phyloP scores from a whole-genome alignment of 2,797 vertebrate species.

The Acanthopagrus latus region DNA sequence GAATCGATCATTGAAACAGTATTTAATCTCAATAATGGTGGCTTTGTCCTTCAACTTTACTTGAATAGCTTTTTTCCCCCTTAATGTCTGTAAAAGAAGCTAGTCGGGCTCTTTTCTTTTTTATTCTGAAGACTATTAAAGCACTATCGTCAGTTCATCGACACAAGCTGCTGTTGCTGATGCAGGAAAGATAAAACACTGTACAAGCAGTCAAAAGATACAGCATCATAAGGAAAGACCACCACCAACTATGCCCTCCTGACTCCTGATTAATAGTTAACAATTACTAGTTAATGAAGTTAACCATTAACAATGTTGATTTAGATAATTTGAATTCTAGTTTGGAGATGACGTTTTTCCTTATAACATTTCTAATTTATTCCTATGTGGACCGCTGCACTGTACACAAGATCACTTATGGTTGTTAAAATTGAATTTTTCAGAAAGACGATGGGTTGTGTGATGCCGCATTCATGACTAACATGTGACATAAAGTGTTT shows the following conservation, averaged over 20 bases:
- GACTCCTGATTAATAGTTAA: background rate
- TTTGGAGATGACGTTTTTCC: background rate
- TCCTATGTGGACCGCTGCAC: background rate
- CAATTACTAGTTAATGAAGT: background rate
- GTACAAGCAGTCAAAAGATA: background rate
- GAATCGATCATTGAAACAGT: background rate
- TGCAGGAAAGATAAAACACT: constrained; percentile 12
- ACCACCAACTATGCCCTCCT: background rate
- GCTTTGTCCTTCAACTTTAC: background rate
- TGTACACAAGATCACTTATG: background rate
- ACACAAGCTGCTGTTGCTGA: background rate
- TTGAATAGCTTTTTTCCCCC: background rate
- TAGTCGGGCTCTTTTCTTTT: background rate
- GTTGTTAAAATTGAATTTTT: background rate
- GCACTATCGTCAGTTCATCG: background rate
- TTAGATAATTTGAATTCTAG: background rate
- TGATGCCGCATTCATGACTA: constrained; percentile 17
- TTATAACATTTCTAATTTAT: background rate
- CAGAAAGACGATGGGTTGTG: background rate
- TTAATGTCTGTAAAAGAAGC: background rate
- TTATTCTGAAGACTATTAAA: background rate
- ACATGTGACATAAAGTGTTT: constrained; percentile 14
- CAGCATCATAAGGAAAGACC: background rate
- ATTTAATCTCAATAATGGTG: too few relatives aligned
- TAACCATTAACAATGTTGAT: background rate